A percentile compares a stretch with the other conserved stretches of the same genome.
Conservation (phyloP, 2,888 invertebrate genomes). For the Enoplolaimus lenunculus region DNA sequence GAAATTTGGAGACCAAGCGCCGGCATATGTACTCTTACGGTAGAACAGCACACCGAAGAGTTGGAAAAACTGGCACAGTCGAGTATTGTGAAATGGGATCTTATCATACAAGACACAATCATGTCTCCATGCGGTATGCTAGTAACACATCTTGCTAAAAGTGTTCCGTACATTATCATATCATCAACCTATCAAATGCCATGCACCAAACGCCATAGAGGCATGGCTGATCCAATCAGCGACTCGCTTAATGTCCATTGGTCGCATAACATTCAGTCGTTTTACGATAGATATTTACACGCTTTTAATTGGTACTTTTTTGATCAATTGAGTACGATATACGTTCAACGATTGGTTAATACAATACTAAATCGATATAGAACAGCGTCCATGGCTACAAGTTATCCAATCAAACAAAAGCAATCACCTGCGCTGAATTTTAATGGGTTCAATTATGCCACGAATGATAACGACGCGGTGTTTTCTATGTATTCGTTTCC, state of each 20-base stretch:
- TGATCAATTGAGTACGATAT: not conserved
- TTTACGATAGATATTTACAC: not conserved
- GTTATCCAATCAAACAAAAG: too few species aligned
- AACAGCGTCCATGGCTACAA: too few species aligned
- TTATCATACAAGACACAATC: conserved; percentile 2
- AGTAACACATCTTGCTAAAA: not conserved
- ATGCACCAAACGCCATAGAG: not conserved
- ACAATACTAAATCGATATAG: not conserved
- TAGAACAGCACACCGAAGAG: not conserved
- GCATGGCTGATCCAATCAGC: conserved; percentile 3
- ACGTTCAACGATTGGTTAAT: not conserved
- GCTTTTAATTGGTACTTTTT: not conserved
- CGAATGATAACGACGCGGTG: not conserved
- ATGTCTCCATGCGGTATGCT: conserved; percentile 1
- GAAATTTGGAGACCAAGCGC: not conserved
- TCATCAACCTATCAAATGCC: not conserved
- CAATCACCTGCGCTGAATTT: not conserved
- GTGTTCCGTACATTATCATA: not conserved
- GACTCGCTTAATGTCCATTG: not conserved
- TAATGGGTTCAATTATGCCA: not conserved
- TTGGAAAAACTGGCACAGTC: not conserved
- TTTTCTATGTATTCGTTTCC: not conserved
- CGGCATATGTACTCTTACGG: not conserved
- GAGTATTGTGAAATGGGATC: conserved; percentile 9
- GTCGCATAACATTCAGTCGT: not conserved